Base-by-base conservation (phyloP, 1,140 invertebrate species). In the Helicorthomorpha holstii region DNA sequence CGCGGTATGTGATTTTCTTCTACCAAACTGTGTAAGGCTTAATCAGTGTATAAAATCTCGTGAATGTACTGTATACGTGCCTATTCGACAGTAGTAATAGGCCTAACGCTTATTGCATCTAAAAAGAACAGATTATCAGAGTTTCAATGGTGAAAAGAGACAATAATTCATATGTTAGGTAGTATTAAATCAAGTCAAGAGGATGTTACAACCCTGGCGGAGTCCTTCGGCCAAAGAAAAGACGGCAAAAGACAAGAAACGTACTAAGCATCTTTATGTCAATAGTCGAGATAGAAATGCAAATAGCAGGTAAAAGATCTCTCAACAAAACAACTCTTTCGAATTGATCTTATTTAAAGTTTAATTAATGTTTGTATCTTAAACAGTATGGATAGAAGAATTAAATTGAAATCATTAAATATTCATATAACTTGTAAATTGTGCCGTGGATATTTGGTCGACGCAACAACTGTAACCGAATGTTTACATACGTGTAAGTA, bases 381-480 rank as follows among this genome's bases (percentile, higher is more conserved):
- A 4, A 22, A 7, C 44, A 46, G 44, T 46, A 65, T 89, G 85
- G 86, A 90, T 73, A 79, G 84, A 64, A 80, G 79, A 72, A 89
- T 91, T 61, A 89, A 89, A 68, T 66, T 96, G 56, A 86, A 83
- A 71, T 85, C 87, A 52, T 68, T 97, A 29, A 96, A 95, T 66
- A 82, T 79, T 60, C 84, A 91, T 66, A 87, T 97, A 61, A 91
- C 85, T 41, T 97, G 92, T 73, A 86, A 89, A 69, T 88, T 97
- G 67, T 97, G 92, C 71, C 78, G 84, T 54, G 93, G 93, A 22
- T 96, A 97, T 66, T 80, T 95, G 60, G 90, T 97, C 61, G 91
- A 97, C 72, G 92, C 93, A 24, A 95, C 91, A 21, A 96, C 92
- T 27, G 90, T 96, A 45, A 92, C 88, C 34, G 92, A 96, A 78